phyloP scores from a whole-genome alignment of 1,140 invertebrate species.

The Drosophila pruinosa region DNA sequence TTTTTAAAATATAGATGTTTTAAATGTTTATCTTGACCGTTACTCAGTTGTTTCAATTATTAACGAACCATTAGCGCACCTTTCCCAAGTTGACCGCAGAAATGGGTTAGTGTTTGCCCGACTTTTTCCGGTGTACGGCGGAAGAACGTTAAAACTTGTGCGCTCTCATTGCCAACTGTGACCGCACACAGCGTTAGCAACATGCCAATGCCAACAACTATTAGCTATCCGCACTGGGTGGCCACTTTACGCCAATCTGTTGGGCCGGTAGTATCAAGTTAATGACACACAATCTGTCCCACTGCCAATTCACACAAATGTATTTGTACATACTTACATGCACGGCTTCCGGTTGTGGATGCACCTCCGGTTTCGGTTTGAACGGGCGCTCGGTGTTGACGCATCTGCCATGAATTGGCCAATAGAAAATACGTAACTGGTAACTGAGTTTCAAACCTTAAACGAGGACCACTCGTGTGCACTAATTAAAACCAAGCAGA shows the following conservation, averaged over 20 bases:
- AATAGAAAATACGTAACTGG: slow-evolving; percentile 65
- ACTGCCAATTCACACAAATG: slow-evolving; percentile 31
- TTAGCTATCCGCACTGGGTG: slow-evolving; percentile 43
- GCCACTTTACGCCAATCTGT: slow-evolving; percentile 46
- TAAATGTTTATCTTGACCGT: not conserved
- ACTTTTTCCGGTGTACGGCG: slow-evolving; percentile 55
- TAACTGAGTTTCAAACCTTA: slow-evolving; percentile 9
- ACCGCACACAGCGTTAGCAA: slow-evolving; percentile 44
- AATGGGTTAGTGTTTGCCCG: slow-evolving; percentile 59
- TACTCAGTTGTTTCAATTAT: slow-evolving; percentile 52
- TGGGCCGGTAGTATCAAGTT: slow-evolving; percentile 57
- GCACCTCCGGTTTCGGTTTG: not conserved
- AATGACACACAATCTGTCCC: slow-evolving; percentile 72
- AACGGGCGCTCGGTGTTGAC: slow-evolving; percentile 67
- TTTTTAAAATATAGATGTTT: not conserved
- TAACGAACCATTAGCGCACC: slow-evolving; percentile 64
- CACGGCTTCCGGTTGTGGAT: slow-evolving; percentile 18
- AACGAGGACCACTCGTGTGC: slow-evolving; percentile 41
- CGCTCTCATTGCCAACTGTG: slow-evolving; percentile 33
- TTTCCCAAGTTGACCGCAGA: slow-evolving; percentile 53
- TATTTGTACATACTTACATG: slow-evolving; percentile 29
- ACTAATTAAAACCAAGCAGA: slow-evolving; percentile 80
- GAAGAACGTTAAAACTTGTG: slow-evolving; percentile 58
- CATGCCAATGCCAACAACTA: slow-evolving; percentile 27
- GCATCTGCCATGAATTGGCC: slow-evolving; percentile 78